A percentile compares a stretch with the other conserved stretches of the same genome.
These are phyloP conservation scores for Choreutis nemorana DNA, from an alignment of 2,888 invertebrate genomes.

Conservation along the genomic window DNA sequence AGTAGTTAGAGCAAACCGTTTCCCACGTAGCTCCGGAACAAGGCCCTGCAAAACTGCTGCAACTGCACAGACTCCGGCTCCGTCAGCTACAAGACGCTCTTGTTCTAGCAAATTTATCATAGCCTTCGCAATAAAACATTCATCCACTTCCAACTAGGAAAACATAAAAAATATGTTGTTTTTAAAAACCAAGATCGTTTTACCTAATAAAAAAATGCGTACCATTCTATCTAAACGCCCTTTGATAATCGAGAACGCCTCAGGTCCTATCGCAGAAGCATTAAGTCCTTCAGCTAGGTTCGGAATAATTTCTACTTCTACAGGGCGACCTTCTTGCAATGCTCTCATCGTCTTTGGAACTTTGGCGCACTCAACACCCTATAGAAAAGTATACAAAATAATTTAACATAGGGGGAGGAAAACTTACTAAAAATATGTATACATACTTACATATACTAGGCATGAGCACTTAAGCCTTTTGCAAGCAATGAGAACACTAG, in stretches of 20 bases:
- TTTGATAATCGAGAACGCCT: constrained; percentile 75
- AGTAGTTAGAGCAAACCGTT: constrained; percentile 56
- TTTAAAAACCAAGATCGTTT: background rate
- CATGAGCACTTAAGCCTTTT: constrained; percentile 56
- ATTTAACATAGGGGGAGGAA: background rate
- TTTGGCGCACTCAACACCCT: constrained; percentile 84
- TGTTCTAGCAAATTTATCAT: constrained; percentile 73
- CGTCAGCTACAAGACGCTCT: constrained; percentile 82
- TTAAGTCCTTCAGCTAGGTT: constrained; percentile 80
- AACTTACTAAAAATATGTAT: background rate
- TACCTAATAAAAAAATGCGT: constrained; percentile 8
- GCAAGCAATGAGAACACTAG: constrained; percentile 45
- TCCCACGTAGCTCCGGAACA: constrained; percentile 76
- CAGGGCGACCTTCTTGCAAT: constrained; percentile 70
- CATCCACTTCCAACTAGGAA: constrained; percentile 69
- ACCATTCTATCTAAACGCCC: constrained; percentile 76
- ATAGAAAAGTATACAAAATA: constrained; percentile 3
- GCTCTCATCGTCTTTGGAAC: constrained; percentile 81
- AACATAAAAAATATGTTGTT: background rate
- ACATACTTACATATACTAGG: constrained; percentile 38
- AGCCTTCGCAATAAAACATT: constrained; percentile 73
- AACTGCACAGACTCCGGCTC: constrained; percentile 79
- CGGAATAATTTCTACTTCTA: constrained; percentile 62
- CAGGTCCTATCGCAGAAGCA: constrained; percentile 73
- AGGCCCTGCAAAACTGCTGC: constrained; percentile 79